Evolutionary conservation across 2,888 invertebrate species (phyloP), one percentile per base, ranked within the genome.

Genomic region (Morpho helenor): DNA sequence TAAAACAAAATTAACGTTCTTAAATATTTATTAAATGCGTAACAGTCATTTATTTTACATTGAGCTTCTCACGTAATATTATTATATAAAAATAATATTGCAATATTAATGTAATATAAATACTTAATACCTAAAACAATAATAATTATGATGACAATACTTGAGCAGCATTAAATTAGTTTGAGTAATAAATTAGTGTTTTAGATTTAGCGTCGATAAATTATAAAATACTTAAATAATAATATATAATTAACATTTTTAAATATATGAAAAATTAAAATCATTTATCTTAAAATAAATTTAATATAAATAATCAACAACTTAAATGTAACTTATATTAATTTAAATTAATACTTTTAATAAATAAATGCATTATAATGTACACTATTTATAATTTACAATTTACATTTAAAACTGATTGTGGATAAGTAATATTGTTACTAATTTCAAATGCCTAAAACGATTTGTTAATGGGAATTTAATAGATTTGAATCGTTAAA

Each of bases 321-420:
- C 78, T 79, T 82, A 77, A 73, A 72, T 62, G 75, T 80, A 80
- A 61, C 62, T 72, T 54, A 61, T 52, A 40, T 16, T 48, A 72
- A 70, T 66, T 66, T 60, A 74, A 76, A 68, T 79, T 84, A 80
- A 83, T 73, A 70, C 66, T 66, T 61, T 75, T 76, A 68, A 81
- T 84, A 82, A 84, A 84, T 86, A 85, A 85, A 84, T 87, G 80
- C 80, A 71, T 69, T 73, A 75, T 67, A 79, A 77, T 82, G 75
- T 83, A 85, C 80, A 82, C 46, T 54, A 53, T 57, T 59, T 60
- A 54, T 56, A 50, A 54, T 42, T 55, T 53, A 51, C 53, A 49
- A 58, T 56, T 56, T 56, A 54, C 54, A 54, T 31, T 31, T 31
- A 31, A 3, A 31, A 31, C 31, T 31, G 31, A 31, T 31, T 31